Conservation (phyloP, 2,888 invertebrate genomes). For the Charanyca ferruginea region DNA sequence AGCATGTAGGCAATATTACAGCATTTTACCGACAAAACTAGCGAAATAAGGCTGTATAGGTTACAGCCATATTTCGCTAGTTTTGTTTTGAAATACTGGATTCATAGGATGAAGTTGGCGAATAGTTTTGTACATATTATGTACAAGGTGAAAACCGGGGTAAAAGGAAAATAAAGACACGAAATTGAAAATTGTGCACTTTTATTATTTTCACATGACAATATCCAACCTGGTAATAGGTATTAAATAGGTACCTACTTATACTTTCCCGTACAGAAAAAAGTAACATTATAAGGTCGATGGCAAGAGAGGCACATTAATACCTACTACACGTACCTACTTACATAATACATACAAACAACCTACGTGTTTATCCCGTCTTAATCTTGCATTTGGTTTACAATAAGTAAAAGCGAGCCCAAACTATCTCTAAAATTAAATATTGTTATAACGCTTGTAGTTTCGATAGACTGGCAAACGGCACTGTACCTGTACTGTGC, state of each 20-base stretch:
- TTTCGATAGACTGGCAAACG: conserved; percentile 9
- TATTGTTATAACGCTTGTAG: neutral
- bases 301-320: conserved; percentile 41
- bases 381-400: conserved; percentile 10
- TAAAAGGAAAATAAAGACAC: conserved; percentile 21
- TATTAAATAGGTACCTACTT: conserved; percentile 10
- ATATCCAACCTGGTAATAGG: conserved; percentile 29
- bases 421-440: conserved; percentile 1
- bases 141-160: neutral
- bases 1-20: too few species aligned
- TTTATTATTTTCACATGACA: conserved; percentile 46
- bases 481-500: neutral
- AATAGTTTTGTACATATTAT: too few species aligned
- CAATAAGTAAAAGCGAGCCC: conserved; percentile 6
- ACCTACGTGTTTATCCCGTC: neutral
- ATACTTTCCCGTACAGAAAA: conserved; percentile 11
- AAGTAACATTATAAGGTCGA: conserved; percentile 9
- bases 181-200: conserved; percentile 28
- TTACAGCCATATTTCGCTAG: neutral
- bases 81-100: neutral
- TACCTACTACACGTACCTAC: conserved; percentile 11
- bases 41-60: too few species aligned
- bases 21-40: too few species aligned
- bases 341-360: conserved; percentile 12
- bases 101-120: neutral